phyloP scores from a whole-genome alignment of 1,140 invertebrate genomes.

The Diabrotica virgifera region DNA sequence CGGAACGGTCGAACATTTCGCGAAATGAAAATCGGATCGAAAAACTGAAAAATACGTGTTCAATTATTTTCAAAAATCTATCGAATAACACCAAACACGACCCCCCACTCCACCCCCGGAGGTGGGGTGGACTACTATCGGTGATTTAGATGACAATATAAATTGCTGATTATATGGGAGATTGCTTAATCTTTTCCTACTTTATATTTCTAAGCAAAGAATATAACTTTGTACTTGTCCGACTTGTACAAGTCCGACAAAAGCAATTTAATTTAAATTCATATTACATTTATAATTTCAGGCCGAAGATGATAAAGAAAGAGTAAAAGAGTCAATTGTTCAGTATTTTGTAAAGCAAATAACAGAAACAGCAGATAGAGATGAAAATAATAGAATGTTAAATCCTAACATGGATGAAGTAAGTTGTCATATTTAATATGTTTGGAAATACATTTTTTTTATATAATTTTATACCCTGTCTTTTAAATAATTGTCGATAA shows the following conservation, averaged over 20 bases:
- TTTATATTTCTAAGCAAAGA: neutral
- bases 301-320: slow-evolving; percentile 38
- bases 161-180: too few species aligned
- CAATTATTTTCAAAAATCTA: too few species aligned
- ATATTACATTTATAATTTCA: neutral
- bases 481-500: neutral
- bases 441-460: slow-evolving; percentile 9
- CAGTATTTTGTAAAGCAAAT: slow-evolving; percentile 38
- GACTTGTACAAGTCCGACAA: neutral
- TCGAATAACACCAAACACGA: too few species aligned
- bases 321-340: slow-evolving; percentile 40
- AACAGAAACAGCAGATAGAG: slow-evolving; percentile 22
- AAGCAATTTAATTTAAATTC: slow-evolving; percentile 3
- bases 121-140: too few species aligned
- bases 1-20: too few species aligned
- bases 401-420: slow-evolving; percentile 37
- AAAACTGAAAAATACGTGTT: too few species aligned
- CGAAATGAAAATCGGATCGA: too few species aligned
- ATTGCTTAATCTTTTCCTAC: neutral
- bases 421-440: slow-evolving; percentile 12
- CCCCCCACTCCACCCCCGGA: too few species aligned
- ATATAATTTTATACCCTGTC: neutral
- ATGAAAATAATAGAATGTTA: slow-evolving; percentile 28
- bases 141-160: too few species aligned
- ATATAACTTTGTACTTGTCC: neutral